Evolutionary conservation across 2,113 vertebrate species (phyloP), one percentile per base, ranked within the genome.

Genomic region (Dinomys branickii): DNA sequence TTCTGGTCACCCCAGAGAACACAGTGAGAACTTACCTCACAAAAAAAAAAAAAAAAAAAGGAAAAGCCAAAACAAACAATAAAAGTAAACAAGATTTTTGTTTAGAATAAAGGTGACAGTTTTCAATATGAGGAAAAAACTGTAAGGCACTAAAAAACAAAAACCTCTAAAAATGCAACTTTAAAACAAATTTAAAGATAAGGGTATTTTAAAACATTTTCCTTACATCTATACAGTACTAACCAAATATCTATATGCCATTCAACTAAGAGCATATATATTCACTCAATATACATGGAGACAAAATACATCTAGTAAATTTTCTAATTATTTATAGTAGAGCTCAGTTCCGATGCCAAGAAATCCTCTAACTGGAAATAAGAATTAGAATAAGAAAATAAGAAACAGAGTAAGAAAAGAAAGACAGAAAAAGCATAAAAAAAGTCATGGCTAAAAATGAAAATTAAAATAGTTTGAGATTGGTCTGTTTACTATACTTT

Each of bases 341-440:
- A 93, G 7, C 28, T 69, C 69, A 87, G 30, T 4, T 83, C 56
- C 58, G 73, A 65, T 83, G 41, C 41, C 54, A 95, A 92, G 67
- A 75, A 91, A 59, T 83, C 13, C 6, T 91, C 44, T 12, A 56
- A 56, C 54, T 56, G 20, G 5, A 63, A 30, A 63, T 10, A 63
- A 63, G 28, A 63, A 63, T 28, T 92, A 77, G 88, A 80, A 59
- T 20, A 59, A 59, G 20, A 59, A 63, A 30, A 63, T 7, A 61
- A 61, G 26, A 61, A 61, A 61, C 92, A 75, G 88, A 80, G 86
- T 28, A 44, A 82, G 14, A 65, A 38, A 19, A 24, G 22, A 75
- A 88, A 85, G 44, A 92, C 10, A 71, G 17, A 95, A 17, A 93
- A 96, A 78, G 17, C n/a, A 90, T 1, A 58, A 87, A 92, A 96